Evolutionary conservation across 2,113 vertebrate species (phyloP).

Genomic region (Taurulus bubalis): DNA sequence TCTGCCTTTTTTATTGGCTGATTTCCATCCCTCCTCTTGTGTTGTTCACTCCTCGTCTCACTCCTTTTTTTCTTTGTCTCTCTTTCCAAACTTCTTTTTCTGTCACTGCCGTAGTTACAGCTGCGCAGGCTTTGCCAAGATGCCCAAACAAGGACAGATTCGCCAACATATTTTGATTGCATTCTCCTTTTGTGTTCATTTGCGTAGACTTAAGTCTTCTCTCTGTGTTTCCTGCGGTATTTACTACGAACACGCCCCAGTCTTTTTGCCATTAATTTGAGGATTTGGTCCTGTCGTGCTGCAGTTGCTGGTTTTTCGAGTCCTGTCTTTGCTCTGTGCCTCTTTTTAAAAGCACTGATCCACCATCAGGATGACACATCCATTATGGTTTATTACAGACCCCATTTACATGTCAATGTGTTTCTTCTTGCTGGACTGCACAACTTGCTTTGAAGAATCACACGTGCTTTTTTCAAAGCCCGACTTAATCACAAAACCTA

Average conservation of each 20-base stretch:
- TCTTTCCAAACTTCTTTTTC: constrained; percentile 36
- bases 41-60: not conserved
- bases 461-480: not conserved
- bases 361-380: constrained; percentile 52
- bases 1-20: not conserved
- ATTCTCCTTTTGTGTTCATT: constrained; percentile 39
- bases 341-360: constrained; percentile 44
- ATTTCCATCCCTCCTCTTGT: constrained; percentile 7
- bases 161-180: constrained; percentile 41
- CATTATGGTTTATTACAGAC: constrained; percentile 49
- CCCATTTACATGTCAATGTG: constrained; percentile 37
- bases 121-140: constrained; percentile 58
- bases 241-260: constrained; percentile 19
- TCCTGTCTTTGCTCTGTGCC: constrained; percentile 26
- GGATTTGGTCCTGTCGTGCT: constrained; percentile 22
- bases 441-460: constrained; percentile 10
- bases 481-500: not conserved
- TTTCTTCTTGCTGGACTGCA: constrained; percentile 34
- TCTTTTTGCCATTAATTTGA: constrained; percentile 26
- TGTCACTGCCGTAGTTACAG: constrained; percentile 43
- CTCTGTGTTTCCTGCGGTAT: not conserved
- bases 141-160: constrained; percentile 78
- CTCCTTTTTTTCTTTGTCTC: constrained; percentile 4
- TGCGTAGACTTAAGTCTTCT: constrained; percentile 25
- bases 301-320: constrained; percentile 23